phyloP scores from a whole-genome alignment of 2,113 vertebrate genomes.

The Todiramphus chloris region DNA sequence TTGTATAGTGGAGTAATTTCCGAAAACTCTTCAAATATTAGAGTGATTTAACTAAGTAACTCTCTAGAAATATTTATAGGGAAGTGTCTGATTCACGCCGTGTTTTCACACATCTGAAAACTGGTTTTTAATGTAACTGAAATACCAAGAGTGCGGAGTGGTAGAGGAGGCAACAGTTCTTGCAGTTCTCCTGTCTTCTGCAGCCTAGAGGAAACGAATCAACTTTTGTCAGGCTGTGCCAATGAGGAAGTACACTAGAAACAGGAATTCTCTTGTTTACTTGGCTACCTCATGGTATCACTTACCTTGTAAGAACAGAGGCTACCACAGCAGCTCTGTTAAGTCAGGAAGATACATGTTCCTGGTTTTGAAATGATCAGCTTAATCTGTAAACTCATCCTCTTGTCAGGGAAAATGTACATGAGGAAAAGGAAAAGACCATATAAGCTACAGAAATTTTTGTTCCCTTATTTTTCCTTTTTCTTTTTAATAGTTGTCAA shows the following conservation, averaged over 20 bases:
- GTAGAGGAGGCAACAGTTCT: not conserved
- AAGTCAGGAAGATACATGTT: not conserved
- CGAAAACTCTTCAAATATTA: not conserved
- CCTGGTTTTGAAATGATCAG: rapidly evolving
- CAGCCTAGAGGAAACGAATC: not conserved
- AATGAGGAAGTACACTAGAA: not conserved
- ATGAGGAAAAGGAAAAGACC: not conserved
- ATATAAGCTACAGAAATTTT: not conserved
- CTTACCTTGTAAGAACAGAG: not conserved
- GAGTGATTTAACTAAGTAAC: not conserved
- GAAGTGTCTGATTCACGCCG: rapidly evolving
- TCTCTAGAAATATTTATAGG: not conserved
- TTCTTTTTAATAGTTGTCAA: not conserved
- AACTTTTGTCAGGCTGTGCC: not conserved
- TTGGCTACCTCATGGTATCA: not conserved
- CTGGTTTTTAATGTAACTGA: not conserved
- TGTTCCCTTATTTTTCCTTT: not conserved
- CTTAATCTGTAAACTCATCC: not conserved
- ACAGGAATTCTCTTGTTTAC: not conserved
- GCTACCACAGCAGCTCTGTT: not conserved
- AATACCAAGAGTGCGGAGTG: not conserved
- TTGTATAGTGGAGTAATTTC: not conserved
- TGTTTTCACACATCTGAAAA: not conserved
- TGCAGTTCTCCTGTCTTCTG: not conserved
- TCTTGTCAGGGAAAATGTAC: rapidly evolving